Evolutionary conservation across 2,888 invertebrate genomes (phyloP).

Genomic region (Megalurothrips usitatus): DNA sequence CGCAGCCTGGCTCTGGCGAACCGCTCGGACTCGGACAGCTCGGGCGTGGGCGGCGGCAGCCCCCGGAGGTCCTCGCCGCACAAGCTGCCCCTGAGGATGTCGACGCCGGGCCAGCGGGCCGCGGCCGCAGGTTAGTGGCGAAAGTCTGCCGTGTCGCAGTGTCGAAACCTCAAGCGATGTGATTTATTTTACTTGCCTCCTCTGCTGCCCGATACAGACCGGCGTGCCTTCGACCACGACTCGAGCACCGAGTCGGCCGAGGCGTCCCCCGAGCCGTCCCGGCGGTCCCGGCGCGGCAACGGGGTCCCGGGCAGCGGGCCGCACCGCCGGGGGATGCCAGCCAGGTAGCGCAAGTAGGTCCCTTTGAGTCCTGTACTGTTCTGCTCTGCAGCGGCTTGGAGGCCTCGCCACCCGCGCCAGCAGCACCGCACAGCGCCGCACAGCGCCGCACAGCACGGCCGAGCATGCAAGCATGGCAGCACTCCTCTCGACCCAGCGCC

Average conservation of each 20-base stretch:
- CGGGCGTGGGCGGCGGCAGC: constrained; percentile 3
- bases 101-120: background rate
- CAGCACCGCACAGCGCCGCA: background rate
- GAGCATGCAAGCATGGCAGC: too few species aligned
- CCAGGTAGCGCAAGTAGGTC: constrained; percentile 40
- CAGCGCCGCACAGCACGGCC: background rate
- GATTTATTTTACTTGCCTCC: too few species aligned
- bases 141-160: too few species aligned
- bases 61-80: background rate
- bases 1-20: background rate
- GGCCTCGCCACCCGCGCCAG: background rate
- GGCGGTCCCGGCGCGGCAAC: background rate
- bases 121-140: background rate
- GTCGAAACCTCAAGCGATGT: too few species aligned
- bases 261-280: constrained; percentile 42
- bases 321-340: constrained; percentile 38
- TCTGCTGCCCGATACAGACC: background rate
- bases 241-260: constrained; percentile 45
- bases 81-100: constrained; percentile 1
- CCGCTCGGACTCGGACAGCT: constrained; percentile 9
- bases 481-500: too few species aligned
- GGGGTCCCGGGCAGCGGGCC: constrained; percentile 36
- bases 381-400: background rate
- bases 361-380: constrained; percentile 4
- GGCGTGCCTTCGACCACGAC: constrained; percentile 36